phyloP scores from a whole-genome alignment of 2,797 vertebrate genomes.

The Acestrorhynchus altus region DNA sequence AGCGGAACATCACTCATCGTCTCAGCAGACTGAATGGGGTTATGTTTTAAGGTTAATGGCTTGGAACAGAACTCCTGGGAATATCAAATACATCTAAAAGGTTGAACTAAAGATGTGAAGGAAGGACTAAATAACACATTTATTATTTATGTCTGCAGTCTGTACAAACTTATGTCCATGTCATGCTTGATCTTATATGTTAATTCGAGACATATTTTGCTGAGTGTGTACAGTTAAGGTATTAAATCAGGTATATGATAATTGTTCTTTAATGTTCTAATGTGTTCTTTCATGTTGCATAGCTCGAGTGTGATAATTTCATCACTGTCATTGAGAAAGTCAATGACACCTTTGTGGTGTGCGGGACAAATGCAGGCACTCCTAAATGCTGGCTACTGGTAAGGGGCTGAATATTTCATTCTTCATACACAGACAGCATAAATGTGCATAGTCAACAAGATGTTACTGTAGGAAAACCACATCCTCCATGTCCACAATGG shows the following conservation, averaged over 20 bases:
- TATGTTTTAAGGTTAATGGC: constrained; percentile 51
- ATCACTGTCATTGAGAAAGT: constrained; percentile 84
- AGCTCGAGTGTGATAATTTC: constrained; percentile 84
- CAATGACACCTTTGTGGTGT: constrained; percentile 78
- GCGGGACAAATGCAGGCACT: constrained; percentile 81
- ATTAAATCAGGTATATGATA: background rate
- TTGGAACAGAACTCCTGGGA: constrained; percentile 14
- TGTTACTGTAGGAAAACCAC: background rate
- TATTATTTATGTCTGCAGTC: background rate
- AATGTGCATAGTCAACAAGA: no score
- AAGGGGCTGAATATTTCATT: constrained; percentile 56
- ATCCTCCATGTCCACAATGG: no score
- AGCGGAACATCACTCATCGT: constrained; percentile 48
- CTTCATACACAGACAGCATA: background rate
- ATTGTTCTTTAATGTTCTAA: background rate
- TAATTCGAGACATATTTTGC: background rate
- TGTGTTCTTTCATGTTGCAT: constrained; percentile 48
- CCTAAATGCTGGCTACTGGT: constrained; percentile 86
- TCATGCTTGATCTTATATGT: background rate
- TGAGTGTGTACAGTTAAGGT: background rate
- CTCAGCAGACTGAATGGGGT: constrained; percentile 57
- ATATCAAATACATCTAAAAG: constrained; percentile 1
- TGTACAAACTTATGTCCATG: no score
- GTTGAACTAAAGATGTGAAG: constrained; percentile 16
- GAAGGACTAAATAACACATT: background rate